Base-by-base conservation (phyloP, 2,113 vertebrate genomes). In the Myiozetetes cayanensis region DNA sequence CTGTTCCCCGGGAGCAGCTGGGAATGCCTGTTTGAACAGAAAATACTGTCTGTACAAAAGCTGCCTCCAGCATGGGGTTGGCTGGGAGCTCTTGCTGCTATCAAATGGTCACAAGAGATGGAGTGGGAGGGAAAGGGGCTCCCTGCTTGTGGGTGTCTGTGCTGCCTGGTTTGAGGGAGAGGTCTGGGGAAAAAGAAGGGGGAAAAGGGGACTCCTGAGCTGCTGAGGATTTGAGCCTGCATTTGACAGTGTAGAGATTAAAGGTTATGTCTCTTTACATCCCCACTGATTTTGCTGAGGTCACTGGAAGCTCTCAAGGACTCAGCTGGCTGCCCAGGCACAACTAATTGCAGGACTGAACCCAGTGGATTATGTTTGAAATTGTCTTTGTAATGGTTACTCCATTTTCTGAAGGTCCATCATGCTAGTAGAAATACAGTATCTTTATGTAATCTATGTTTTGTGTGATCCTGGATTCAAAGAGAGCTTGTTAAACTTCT, bases 21-120 rank as follows among this genome's bases (percentile, higher is more conserved):
- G 94, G 81, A 74, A 75, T 53, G 86, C 68, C 76, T 93, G 88
- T 63, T 92, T 84, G 83, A 93, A 63, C 93, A 96, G 89, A 74
- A 92, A 88, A 95, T 31, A 55, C 83, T 59, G 59, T 55, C 52
- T 81, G 92, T 71, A 67, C 89, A 66, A 86, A 92, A 92, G 83
- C 79, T 66, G 62, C 77, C 55, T 88, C 76, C 89, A 62, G 91
- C 72, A 15, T 59, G n/a, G 59, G 41, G 50, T 2, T 94, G 94
- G 75, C 92, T 6, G 7, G 46, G 55, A 90, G 63, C 55, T 73
- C 8, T 12, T 56, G 66, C 66, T 47, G 77, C 71, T 53, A 30
- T 63, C 77, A 68, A 10, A 55, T 14, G n/a, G 41, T 93, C 7
- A 0, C 31, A 37, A 22, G 53, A 61, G 52, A 23, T 27, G 41